Evolutionary conservation across 2,888 invertebrate genomes (phyloP).

Genomic region (Rhimphoctona megacephalus): DNA sequence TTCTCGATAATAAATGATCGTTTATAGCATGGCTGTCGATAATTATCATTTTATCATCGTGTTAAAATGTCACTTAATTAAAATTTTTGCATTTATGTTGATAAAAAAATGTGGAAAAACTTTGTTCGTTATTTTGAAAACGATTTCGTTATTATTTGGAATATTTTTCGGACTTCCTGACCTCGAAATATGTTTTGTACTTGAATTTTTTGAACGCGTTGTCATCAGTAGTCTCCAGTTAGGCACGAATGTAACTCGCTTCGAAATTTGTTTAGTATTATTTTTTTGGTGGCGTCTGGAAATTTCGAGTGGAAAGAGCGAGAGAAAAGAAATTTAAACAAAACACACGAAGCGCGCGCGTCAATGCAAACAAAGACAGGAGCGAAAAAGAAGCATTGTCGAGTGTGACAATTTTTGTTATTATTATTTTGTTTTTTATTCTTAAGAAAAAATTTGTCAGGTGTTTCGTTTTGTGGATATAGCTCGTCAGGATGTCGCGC

Average conservation of each 20-base stretch:
- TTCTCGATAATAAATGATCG: not conserved
- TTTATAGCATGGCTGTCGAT: not conserved
- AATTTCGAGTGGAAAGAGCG: not conserved
- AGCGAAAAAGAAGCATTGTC: not conserved
- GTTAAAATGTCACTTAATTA: not conserved
- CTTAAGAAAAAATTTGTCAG: constrained; percentile 36
- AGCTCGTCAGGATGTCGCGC: not conserved
- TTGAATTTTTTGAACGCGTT: not conserved
- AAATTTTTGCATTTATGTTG: not conserved
- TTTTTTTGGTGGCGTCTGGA: not conserved
- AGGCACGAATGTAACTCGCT: not conserved
- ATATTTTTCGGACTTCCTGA: not conserved
- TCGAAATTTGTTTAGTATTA: not conserved
- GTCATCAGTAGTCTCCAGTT: not conserved
- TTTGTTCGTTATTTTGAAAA: not conserved
- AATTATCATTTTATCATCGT: not conserved
- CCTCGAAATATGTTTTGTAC: not conserved
- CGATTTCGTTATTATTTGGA: not conserved
- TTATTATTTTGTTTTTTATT: not conserved
- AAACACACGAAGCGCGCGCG: not conserved
- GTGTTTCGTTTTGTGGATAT: constrained; percentile 21
- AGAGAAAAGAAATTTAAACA: constrained; percentile 18
- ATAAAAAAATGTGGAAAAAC: not conserved
- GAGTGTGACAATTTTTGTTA: constrained; percentile 6
- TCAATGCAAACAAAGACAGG: not conserved